Evolutionary conservation across 2,888 invertebrate species (phyloP), one percentile per base, ranked within the genome.

Genomic region (Chydorus sphaericus): DNA sequence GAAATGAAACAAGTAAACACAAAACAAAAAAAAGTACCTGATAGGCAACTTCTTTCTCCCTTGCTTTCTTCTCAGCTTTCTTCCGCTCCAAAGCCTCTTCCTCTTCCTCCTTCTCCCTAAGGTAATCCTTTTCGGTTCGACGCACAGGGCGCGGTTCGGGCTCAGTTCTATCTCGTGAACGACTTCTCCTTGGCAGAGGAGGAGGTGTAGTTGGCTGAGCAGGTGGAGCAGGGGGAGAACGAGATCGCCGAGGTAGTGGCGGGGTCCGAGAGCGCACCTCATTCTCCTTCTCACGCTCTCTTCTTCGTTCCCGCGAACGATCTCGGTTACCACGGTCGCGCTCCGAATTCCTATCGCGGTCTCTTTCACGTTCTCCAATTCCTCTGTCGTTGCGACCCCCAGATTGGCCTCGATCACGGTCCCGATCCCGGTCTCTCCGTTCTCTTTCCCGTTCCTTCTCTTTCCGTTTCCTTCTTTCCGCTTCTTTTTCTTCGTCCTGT

Each of bases 41-140:
- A 71, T 96, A 96, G n/a, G 90, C 88, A 31, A 87, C 85, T 71
- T 96, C 96, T 70, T 94, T 94, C 68, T 96, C 94, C 11, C 92
- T 73, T 0, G 93, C 86, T 70, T 88, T 83, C 69, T 93, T 82
- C 68, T 96, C 94, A 6, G 82, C 74, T 63, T 91, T 84, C 68
- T 92, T 87, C 65, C 86, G 80, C 66, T 96, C 94, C 57, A 91
- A 81, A 20, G 82, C 78, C 69, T 96, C 94, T 66, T 96, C 94
- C 67, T 93, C 93, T 62, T 91, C 80, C 72, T 65, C 62, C 23
- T 58, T 60, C 54, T 64, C 63, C 7, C 61, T 52, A 49, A 55
- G 33, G 33, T 49, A 55, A 16, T 55, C 55, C 26, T 49, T 37
- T 48, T 55, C 55, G 5, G 55, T 55, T 16, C 48, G 48, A 14